phyloP scores from a whole-genome alignment of 2,888 invertebrate species.

The Drosophila recens region DNA sequence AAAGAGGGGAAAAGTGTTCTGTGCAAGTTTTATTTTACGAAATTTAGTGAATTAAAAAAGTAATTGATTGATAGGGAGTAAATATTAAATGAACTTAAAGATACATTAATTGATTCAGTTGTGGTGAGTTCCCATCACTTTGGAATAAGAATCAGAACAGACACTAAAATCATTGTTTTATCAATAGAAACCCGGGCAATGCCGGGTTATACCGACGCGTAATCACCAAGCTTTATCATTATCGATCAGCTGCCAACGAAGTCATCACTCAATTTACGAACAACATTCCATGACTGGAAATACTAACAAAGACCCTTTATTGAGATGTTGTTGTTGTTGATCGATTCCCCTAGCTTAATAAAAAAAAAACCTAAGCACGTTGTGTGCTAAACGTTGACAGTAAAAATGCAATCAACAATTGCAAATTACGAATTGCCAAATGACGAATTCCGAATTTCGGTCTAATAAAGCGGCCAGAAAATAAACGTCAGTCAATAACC shows the following conservation, averaged over 20 bases:
- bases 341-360: slow-evolving; percentile 12
- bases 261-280: slow-evolving; percentile 34
- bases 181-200: slow-evolving; percentile 2
- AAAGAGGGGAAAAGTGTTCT: no score
- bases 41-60: not conserved
- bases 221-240: slow-evolving; percentile 31
- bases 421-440: slow-evolving; percentile 68
- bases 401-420: slow-evolving; percentile 75
- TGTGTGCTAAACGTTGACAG: slow-evolving; percentile 64
- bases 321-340: slow-evolving; percentile 76
- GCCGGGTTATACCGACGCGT: not conserved
- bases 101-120: not conserved
- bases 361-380: slow-evolving; percentile 35
- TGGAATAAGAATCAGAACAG: not conserved
- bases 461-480: slow-evolving; percentile 79
- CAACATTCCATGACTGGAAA: slow-evolving; percentile 35
- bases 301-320: slow-evolving; percentile 71
- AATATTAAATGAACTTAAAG: not conserved
- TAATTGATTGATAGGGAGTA: no score
- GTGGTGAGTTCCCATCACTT: not conserved
- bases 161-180: not conserved
- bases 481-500: slow-evolving; percentile 72
- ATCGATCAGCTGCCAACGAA: slow-evolving; percentile 65
- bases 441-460: slow-evolving; percentile 73
- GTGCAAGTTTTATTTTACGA: no score